phyloP scores from a whole-genome alignment of 2,797 vertebrate genomes.

The Petrocephalus sullivani region DNA sequence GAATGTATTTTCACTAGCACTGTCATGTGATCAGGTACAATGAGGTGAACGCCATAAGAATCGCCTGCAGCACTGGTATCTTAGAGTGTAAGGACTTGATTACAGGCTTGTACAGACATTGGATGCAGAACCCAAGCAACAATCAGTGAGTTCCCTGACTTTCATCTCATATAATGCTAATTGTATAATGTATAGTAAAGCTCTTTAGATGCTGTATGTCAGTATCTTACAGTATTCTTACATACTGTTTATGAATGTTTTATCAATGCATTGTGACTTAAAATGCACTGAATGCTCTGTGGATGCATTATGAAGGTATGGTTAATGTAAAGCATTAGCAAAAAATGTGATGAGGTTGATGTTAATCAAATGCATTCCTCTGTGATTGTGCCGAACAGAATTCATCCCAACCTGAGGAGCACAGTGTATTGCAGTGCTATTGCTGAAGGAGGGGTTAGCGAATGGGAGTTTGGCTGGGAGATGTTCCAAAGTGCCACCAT shows the following conservation, averaged over 20 bases:
- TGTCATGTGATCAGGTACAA: constrained; percentile 64
- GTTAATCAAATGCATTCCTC: neutral
- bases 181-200: neutral
- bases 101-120: constrained; percentile 34
- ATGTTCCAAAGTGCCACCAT: constrained; percentile 56
- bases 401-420: constrained; percentile 73
- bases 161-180: neutral
- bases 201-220: neutral
- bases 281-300: neutral
- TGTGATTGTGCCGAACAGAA: constrained; percentile 53
- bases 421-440: constrained; percentile 80
- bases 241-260: neutral
- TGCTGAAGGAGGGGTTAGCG: constrained; percentile 51
- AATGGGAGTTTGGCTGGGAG: constrained; percentile 77
- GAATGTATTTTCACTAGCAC: neutral
- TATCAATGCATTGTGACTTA: too few relatives aligned
- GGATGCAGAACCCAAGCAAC: neutral
- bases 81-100: constrained; percentile 52
- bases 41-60: constrained; percentile 68
- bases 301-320: neutral
- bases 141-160: constrained; percentile 61
- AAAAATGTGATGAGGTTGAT: neutral
- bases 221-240: neutral
- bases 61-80: constrained; percentile 67
- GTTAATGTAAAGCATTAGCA: neutral